These are phyloP conservation scores for Heliconius eleuchia DNA, from an alignment of 1,140 invertebrate genomes.

Conservation along the genomic window DNA sequence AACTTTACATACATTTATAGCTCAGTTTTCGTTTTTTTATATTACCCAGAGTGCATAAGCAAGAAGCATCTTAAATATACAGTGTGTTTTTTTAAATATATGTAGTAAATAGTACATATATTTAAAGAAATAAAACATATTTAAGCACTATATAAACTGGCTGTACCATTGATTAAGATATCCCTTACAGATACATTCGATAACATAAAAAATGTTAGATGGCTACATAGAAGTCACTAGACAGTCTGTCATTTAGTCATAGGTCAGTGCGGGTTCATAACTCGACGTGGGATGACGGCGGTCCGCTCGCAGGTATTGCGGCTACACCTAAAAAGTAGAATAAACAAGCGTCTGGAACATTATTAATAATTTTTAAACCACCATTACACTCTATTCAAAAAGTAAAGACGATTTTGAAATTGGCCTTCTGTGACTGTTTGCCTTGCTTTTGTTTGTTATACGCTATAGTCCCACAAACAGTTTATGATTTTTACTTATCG, in stretches of 20 bases:
- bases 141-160: not conserved
- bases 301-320: not conserved
- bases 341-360: not conserved
- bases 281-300: not conserved
- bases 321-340: conserved; percentile 10
- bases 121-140: not conserved
- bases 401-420: no score
- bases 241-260: not conserved
- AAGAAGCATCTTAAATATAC: not conserved
- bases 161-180: not conserved
- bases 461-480: no score
- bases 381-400: no score
- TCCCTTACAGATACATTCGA: not conserved
- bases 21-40: not conserved
- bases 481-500: no score
- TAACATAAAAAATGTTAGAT: not conserved
- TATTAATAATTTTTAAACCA: not conserved
- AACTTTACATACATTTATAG: not conserved
- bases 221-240: not conserved
- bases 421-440: no score
- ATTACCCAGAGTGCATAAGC: not conserved
- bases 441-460: no score
- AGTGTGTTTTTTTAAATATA: not conserved
- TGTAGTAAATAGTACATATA: not conserved
- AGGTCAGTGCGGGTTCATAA: conserved; percentile 4